Percentiles rank a stretch among this genome's conserved stretches.
phyloP scores from a whole-genome alignment of 2,113 vertebrate genomes.

The Perca schrenkii region DNA sequence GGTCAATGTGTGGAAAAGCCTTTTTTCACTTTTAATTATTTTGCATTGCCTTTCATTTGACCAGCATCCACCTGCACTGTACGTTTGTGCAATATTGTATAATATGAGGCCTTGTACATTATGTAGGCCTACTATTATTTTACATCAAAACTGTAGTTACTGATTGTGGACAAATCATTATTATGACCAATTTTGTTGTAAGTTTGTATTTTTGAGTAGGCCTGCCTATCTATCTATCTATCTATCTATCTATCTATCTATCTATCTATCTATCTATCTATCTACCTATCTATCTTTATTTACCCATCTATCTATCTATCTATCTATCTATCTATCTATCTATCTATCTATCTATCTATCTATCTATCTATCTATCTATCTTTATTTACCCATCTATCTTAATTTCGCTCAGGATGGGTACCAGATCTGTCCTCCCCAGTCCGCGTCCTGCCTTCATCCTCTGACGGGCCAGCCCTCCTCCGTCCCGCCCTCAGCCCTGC shows the following conservation, averaged over 20 bases:
- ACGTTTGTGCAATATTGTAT: no score
- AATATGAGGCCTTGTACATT: neutral
- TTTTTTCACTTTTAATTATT: neutral
- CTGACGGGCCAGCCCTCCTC: constrained; percentile 57
- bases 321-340: no score
- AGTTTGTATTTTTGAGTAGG: no score
- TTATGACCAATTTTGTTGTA: no score
- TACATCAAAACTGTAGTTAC: neutral
- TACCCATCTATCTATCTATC: no score
- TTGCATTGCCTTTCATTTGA: neutral
- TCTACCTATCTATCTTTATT: no score
- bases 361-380: neutral
- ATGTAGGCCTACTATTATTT: neutral
- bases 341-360: neutral
- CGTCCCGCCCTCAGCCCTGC: constrained; percentile 46
- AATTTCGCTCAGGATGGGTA: neutral
- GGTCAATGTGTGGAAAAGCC: neutral
- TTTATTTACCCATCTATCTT: neutral
- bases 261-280: no score
- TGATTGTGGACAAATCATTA: no score
- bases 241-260: no score
- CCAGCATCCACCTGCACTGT: neutral
- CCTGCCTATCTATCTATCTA: no score
- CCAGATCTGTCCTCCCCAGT: constrained; percentile 30
- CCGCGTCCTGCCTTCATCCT: constrained; percentile 48